phyloP scores from a whole-genome alignment of 92 coral and sea anemone species.

The Zoanthus solanderi region DNA sequence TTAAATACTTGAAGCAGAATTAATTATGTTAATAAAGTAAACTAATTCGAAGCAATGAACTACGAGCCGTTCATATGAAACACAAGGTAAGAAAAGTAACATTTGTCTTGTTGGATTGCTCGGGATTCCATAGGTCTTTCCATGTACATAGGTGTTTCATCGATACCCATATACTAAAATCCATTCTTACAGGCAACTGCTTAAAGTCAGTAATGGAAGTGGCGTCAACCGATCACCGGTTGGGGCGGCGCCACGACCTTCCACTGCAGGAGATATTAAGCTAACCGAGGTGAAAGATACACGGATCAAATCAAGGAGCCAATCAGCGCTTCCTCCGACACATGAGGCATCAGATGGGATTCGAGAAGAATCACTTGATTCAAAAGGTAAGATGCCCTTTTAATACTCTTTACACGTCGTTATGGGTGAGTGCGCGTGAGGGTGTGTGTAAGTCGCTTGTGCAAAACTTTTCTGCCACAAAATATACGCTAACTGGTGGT shows the following conservation, averaged over 20 bases:
- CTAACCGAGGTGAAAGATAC: conserved; percentile 8
- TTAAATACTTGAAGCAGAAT: too few relatives aligned
- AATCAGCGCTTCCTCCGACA: conserved; percentile 25
- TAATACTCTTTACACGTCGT: background rate
- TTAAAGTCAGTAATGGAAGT: conserved; percentile 31
- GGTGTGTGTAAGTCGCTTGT: too few relatives aligned
- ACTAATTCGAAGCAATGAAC: too few relatives aligned
- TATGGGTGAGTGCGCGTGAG: background rate
- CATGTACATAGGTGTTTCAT: too few relatives aligned
- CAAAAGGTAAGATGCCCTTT: background rate
- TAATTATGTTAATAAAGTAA: too few relatives aligned
- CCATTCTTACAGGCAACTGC: conserved; percentile 37
- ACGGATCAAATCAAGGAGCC: conserved; percentile 13
- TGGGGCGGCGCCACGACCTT: conserved; percentile 2
- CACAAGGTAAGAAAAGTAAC: too few relatives aligned
- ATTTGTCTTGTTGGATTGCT: too few relatives aligned
- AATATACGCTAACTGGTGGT: too few relatives aligned
- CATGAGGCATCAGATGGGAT: background rate
- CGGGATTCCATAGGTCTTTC: too few relatives aligned
- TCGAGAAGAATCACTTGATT: conserved; percentile 2
- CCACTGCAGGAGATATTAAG: conserved; percentile 21
- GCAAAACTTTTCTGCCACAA: too few relatives aligned
- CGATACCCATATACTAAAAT: too few relatives aligned
- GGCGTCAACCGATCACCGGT: conserved; percentile 10
- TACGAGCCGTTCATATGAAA: too few relatives aligned